Conservation (phyloP, 1,140 invertebrate species). For the Lasioglossum albipes region DNA sequence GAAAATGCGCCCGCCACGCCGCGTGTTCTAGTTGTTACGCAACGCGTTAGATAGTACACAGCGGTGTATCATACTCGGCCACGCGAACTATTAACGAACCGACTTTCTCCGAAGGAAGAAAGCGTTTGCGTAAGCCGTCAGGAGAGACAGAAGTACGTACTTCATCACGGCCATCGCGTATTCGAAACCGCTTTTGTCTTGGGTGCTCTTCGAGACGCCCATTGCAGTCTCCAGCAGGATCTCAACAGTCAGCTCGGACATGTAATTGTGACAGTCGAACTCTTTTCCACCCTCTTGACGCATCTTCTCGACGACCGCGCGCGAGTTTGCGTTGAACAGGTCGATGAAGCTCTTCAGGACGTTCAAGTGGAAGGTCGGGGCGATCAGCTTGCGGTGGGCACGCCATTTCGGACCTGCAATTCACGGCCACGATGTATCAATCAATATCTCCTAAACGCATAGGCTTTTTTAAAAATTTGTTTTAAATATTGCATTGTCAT, state of each 20-base stretch:
- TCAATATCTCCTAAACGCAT: too few relatives aligned
- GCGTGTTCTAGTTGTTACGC: constrained; percentile 7
- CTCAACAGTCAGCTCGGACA: constrained; percentile 91
- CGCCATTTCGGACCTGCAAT: constrained; percentile 88
- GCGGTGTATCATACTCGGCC: neutral
- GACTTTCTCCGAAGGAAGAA: constrained; percentile 42
- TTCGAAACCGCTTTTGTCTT: constrained; percentile 88
- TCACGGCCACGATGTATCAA: too few relatives aligned
- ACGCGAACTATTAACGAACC: neutral
- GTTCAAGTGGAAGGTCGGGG: constrained; percentile 91
- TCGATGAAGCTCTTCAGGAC: constrained; percentile 91
- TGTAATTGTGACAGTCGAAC: constrained; percentile 90
- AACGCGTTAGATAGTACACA: neutral
- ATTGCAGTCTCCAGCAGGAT: constrained; percentile 91
- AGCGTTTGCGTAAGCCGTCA: constrained; percentile 16
- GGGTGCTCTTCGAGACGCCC: constrained; percentile 88
- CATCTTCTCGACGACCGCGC: constrained; percentile 83
- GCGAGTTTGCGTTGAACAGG: constrained; percentile 89
- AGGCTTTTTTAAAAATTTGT: too few relatives aligned
- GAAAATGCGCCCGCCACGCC: neutral
- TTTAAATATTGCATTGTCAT: too few relatives aligned
- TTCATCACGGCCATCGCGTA: constrained; percentile 93
- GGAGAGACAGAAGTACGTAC: constrained; percentile 61
- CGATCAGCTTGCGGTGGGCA: constrained; percentile 89
- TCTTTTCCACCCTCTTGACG: constrained; percentile 84